Conservation (phyloP, 2,888 invertebrate species). For the Amitus sp. region DNA sequence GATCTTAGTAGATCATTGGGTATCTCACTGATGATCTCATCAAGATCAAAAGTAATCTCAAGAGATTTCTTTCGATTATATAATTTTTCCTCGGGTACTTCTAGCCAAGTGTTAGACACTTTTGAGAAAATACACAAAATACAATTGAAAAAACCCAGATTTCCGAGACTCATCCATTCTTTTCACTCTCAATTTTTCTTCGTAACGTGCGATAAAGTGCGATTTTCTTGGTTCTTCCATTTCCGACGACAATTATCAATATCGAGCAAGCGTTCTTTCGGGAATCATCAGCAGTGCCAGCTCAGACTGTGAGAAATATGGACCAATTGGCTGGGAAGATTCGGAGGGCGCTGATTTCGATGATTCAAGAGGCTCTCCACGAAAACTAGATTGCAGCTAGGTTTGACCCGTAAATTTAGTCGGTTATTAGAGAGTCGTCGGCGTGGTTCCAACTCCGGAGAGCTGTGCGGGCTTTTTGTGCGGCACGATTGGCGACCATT, state of each 20-base stretch:
- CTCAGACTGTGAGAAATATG: constrained; percentile 2
- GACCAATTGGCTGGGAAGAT: constrained; percentile 6
- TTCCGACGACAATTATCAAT: not conserved
- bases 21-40: too few relatives aligned
- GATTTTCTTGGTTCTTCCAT: too few relatives aligned
- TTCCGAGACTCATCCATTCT: too few relatives aligned
- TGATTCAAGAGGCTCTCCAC: constrained; percentile 36
- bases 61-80: too few relatives aligned
- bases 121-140: too few relatives aligned
- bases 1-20: too few relatives aligned
- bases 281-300: not conserved
- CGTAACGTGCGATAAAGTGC: too few relatives aligned
- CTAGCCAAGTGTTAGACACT: too few relatives aligned
- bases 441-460: constrained; percentile 47
- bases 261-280: not conserved
- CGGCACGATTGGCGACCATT: constrained; percentile 60
- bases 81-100: too few relatives aligned
- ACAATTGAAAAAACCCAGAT: too few relatives aligned
- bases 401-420: constrained; percentile 50
- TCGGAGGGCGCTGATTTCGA: constrained; percentile 13
- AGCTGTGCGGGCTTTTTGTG: constrained; percentile 52
- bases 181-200: too few relatives aligned
- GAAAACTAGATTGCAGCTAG: constrained; percentile 40
- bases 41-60: too few relatives aligned
- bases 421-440: constrained; percentile 55